A percentile compares a stretch with the other conserved stretches of the same genome.
Evolutionary conservation across 2,113 vertebrate genomes (phyloP).

Genomic region (Rhinolophus ferrumequinum): DNA sequence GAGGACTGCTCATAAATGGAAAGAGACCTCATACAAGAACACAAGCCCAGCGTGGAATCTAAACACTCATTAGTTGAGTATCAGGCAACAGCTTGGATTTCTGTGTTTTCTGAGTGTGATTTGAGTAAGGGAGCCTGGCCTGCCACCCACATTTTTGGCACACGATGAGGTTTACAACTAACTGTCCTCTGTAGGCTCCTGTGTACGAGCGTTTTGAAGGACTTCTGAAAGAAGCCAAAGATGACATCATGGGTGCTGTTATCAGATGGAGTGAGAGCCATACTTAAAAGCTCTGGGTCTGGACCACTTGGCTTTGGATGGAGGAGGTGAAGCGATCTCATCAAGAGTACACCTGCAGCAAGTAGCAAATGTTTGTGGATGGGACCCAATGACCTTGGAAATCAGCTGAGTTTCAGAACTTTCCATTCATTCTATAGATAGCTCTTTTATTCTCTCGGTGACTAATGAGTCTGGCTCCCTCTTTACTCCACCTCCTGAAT

Average conservation of each 20-base stretch:
- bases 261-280: background rate
- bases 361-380: background rate
- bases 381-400: background rate
- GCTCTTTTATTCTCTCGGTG: background rate
- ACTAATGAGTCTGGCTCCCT: background rate
- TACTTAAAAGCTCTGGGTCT: too few species aligned
- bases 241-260: background rate
- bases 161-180: background rate
- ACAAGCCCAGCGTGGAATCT: background rate
- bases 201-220: background rate
- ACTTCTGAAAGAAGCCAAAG: constrained; percentile 8
- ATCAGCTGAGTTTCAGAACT: background rate
- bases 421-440: background rate
- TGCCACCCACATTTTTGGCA: constrained; percentile 56
- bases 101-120: constrained; percentile 61
- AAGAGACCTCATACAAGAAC: background rate
- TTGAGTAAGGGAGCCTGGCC: constrained; percentile 22
- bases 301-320: background rate
- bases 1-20: background rate
- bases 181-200: background rate
- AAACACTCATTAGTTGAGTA: constrained; percentile 21
- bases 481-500: background rate
- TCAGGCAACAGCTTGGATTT: constrained; percentile 63
- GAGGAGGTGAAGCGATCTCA: background rate
- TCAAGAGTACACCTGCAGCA: background rate